Percentiles rank a stretch among this genome's conserved stretches.
Evolutionary conservation across 2,888 invertebrate genomes (phyloP).

Genomic region (Leptinotarsa juncta): DNA sequence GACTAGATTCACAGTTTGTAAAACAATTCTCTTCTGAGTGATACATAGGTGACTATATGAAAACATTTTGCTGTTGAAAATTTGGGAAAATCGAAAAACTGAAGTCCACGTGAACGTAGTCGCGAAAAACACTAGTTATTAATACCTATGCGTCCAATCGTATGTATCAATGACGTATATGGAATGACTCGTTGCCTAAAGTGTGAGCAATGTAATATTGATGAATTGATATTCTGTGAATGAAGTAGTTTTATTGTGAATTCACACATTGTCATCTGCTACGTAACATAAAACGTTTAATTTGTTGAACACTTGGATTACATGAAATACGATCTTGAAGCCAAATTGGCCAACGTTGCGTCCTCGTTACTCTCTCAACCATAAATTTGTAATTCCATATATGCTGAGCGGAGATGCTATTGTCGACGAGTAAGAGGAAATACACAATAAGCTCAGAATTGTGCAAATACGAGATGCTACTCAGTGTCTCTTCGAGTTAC

Average conservation of each 20-base stretch:
- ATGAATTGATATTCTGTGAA: background rate
- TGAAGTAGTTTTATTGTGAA: background rate
- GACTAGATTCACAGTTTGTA: too few species aligned
- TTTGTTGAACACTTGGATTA: slow-evolving; percentile 15
- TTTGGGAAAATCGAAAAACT: too few species aligned
- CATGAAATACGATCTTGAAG: slow-evolving; percentile 16
- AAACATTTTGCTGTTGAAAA: too few species aligned
- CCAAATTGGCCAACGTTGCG: slow-evolving; percentile 13
- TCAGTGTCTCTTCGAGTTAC: background rate
- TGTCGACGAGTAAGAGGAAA: slow-evolving; percentile 1
- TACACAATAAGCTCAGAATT: slow-evolving; percentile 1
- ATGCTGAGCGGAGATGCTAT: background rate
- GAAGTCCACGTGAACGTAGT: too few species aligned
- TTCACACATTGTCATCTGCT: slow-evolving; percentile 9
- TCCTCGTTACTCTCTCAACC: slow-evolving; percentile 5
- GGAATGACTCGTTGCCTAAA: too few species aligned
- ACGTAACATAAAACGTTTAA: slow-evolving; percentile 11
- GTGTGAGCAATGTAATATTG: too few species aligned
- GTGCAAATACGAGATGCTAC: background rate
- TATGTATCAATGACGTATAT: too few species aligned
- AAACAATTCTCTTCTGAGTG: too few species aligned
- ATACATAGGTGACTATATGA: too few species aligned
- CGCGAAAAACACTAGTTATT: too few species aligned
- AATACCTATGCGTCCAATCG: too few species aligned
- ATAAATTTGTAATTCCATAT: slow-evolving; percentile 7